Evolutionary conservation across 2,888 invertebrate genomes (phyloP).

Genomic region (Brenthis ino): DNA sequence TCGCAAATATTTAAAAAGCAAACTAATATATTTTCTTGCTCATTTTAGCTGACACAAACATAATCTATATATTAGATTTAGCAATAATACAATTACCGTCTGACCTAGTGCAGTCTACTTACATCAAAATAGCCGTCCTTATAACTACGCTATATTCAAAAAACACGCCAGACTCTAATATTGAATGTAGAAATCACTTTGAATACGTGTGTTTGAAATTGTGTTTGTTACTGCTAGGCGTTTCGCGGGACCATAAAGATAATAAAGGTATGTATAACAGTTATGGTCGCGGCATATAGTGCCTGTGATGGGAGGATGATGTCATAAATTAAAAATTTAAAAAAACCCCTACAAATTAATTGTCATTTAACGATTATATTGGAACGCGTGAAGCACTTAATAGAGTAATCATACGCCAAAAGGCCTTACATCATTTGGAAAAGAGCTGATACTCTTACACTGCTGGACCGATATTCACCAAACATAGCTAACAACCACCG

Average conservation of each 20-base stretch:
- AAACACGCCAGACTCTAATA: conserved; percentile 44
- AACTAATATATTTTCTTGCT: background rate
- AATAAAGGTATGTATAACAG: conserved; percentile 55
- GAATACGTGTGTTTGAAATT: conserved; percentile 67
- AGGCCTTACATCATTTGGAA: too few relatives aligned
- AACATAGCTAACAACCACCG: too few relatives aligned
- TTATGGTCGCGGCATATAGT: too few relatives aligned
- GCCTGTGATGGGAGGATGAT: too few relatives aligned
- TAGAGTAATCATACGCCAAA: too few relatives aligned
- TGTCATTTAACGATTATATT: too few relatives aligned
- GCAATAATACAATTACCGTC: conserved; percentile 56
- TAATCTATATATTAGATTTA: conserved; percentile 65
- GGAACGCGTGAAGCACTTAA: too few relatives aligned
- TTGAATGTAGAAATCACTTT: conserved; percentile 50
- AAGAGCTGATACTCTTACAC: too few relatives aligned
- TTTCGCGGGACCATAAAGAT: conserved; percentile 61
- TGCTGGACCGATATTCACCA: too few relatives aligned
- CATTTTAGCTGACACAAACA: conserved; percentile 55
- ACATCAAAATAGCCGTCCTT: conserved; percentile 62
- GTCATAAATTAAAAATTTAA: too few relatives aligned
- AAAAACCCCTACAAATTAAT: too few relatives aligned
- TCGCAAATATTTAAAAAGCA: background rate
- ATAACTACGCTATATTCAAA: conserved; percentile 64
- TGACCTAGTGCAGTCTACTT: conserved; percentile 55
- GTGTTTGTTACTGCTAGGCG: conserved; percentile 58